Evolutionary conservation across 2,797 vertebrate genomes (phyloP), one percentile per base, ranked within the genome.

Genomic region (Cygnus olor): DNA sequence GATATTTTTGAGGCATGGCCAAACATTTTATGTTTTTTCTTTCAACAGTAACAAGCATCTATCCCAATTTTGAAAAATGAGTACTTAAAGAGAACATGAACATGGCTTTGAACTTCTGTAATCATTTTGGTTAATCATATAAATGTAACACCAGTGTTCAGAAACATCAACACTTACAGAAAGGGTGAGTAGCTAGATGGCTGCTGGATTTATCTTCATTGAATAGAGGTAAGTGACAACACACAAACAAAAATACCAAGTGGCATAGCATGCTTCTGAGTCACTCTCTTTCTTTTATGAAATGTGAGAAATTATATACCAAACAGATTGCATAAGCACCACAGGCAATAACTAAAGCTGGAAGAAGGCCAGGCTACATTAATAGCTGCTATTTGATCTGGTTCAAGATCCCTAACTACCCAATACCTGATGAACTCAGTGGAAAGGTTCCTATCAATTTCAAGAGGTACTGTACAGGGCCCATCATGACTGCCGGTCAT

Each of bases 271-370:
- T 28, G 49, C 80, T 82, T 95, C 84, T 95, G 95, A 96, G 90
- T 93, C 91, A 96, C 63, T 80, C 69, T 69, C 58, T 76, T 80
- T 78, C 42, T 28, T 89, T 45, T 49, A 73, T 47, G 88, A 97
- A 93, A 94, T 63, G 73, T 30, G 42, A 36, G 30, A 94, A 94
- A 93, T 88, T 90, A 94, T 60, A 74, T 38, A 89, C 86, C 91
- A 94, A 97, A 85, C 93, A 54, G 79, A 95, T 89, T 95, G 84
- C 80, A 85, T 89, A 94, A 96, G 89, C 92, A 96, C 56, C 71
- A 89, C 88, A 94, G 77, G 93, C 91, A 95, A 47, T 65, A 84
- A 90, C 61, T 79, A 90, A 64, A 79, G 82, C 89, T 97, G 94
- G 92, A 96, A 85, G 80, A 80, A 91, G 47, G 63, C 88, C 91